Percentiles rank a stretch among this genome's conserved stretches.
phyloP scores from a whole-genome alignment of 2,797 vertebrate species.

The Chelidonichthys spinosus region DNA sequence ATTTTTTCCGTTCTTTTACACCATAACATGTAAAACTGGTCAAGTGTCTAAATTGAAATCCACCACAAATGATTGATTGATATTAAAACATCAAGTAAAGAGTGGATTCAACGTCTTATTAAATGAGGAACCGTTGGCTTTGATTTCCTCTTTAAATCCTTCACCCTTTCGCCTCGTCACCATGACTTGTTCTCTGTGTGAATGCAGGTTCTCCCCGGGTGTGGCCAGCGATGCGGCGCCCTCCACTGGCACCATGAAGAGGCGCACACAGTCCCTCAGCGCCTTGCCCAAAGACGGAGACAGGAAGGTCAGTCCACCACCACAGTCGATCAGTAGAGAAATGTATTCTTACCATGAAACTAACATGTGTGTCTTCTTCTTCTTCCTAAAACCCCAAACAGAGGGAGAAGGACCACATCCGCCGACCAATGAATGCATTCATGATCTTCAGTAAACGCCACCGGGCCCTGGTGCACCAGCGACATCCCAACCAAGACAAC shows the following conservation, averaged over 20 bases:
- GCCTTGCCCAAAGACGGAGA: constrained; percentile 92
- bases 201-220: constrained; percentile 88
- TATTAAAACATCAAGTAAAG: neutral
- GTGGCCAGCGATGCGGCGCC: constrained; percentile 86
- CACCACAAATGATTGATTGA: neutral
- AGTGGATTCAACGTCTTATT: neutral
- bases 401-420: constrained; percentile 95
- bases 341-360: neutral
- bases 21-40: neutral
- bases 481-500: constrained; percentile 96
- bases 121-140: neutral
- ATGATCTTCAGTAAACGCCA: constrained; percentile 97
- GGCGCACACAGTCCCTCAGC: constrained; percentile 92
- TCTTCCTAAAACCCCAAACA: constrained; percentile 51
- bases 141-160: neutral
- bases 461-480: constrained; percentile 92
- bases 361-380: constrained; percentile 3
- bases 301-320: constrained; percentile 83
- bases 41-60: neutral
- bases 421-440: constrained; percentile 94
- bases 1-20: neutral
- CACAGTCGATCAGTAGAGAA: neutral
- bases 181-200: constrained; percentile 10
- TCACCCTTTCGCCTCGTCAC: neutral
- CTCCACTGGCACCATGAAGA: constrained; percentile 87